Conservation (phyloP, 1,140 invertebrate species). For the Drusus annulatus region DNA sequence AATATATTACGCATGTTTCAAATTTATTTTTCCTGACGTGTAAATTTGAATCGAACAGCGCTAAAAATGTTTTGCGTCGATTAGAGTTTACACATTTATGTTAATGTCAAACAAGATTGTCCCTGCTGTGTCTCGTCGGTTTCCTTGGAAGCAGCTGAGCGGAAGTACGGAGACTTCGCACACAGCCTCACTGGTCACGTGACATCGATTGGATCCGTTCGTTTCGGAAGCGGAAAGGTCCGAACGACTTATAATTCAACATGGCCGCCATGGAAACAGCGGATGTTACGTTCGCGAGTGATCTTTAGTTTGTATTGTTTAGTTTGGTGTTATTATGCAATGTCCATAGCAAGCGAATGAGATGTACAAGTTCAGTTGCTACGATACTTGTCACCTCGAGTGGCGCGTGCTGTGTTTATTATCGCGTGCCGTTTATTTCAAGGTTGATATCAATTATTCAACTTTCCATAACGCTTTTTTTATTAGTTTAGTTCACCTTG, state of each 20-base stretch:
- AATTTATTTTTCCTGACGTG: no score
- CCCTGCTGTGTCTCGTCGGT: background rate
- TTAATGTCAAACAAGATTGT: background rate
- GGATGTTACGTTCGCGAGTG: slow-evolving; percentile 1
- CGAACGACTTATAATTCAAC: slow-evolving; percentile 55
- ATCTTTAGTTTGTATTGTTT: background rate
- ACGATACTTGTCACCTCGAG: no score
- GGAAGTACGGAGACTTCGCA: slow-evolving; percentile 15
- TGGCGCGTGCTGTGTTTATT: no score
- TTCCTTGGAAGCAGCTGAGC: slow-evolving; percentile 26
- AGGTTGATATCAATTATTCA: slow-evolving; percentile 17
- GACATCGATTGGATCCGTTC: slow-evolving; percentile 53
- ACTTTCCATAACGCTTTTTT: background rate
- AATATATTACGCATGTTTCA: no score
- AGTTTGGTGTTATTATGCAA: no score
- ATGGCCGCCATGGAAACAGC: slow-evolving; percentile 44
- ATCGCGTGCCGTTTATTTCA: background rate
- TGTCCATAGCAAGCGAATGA: no score
- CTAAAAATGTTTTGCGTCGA: no score
- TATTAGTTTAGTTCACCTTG: no score
- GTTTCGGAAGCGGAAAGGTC: slow-evolving; percentile 38
- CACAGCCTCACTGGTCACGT: slow-evolving; percentile 50
- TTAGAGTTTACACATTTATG: no score
- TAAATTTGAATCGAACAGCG: no score
- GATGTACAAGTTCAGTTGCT: no score